Evolutionary conservation across 2,888 invertebrate genomes (phyloP), one percentile per base, ranked within the genome.

Genomic region (Vanessa cardui): DNA sequence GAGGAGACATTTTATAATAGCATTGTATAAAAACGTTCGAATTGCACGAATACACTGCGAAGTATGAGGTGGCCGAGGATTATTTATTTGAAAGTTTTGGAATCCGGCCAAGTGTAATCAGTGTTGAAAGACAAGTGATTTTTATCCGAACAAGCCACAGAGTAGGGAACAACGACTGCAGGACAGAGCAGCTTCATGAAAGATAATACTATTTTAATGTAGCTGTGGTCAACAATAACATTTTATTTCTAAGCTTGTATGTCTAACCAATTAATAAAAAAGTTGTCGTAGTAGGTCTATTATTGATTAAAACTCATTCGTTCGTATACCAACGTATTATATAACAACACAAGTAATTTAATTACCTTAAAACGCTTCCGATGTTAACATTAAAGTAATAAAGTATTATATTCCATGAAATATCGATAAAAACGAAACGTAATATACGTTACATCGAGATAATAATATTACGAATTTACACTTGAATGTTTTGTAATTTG

Each of bases 91-190:
- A 58, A 63, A 58, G 45, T 64, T 63, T 68, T 74, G 73, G 73
- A 69, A 39, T 56, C 21, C 58, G 54, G 66, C 73, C 71, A 74
- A 73, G 54, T 70, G 68, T 73, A 74, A 74, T 73, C 71, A 71
- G 59, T 56, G 68, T 64, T 66, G 68, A 71, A 71, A 72, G 69
- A 69, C 69, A 72, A 73, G 72, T 72, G 72, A 72, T 73, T 72
- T 66, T 70, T 66, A 66, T 65, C 65, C 64, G 66, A 63, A 61
- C 66, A 65, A 66, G 52, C 31, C 52, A 16, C 16, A 21, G 66
- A 62, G 62, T 47, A 64, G 69, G 69, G 61, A 69, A 69, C 71
- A 66, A 66, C 64, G 54, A 59, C 54, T 61, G 47, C 61, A 52
- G 61, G 47, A 26, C 54, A 50, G 49, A 49, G 50, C 63, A 58